Evolutionary conservation across 2,113 vertebrate genomes (phyloP).

Genomic region (Tetraodon nigroviridis): DNA sequence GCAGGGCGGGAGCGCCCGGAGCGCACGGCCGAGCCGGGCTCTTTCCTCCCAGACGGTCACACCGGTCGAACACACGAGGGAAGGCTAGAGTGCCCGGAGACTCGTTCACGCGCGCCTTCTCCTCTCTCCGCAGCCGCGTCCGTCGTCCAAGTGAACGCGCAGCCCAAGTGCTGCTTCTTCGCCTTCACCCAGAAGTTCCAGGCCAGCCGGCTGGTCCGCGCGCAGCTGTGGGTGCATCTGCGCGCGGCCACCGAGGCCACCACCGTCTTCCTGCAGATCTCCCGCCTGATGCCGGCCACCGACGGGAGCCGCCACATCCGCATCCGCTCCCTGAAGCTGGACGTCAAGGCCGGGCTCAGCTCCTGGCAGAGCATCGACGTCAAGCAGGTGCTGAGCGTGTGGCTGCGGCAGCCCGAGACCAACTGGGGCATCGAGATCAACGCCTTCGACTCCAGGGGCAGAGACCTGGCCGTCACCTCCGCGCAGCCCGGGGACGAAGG

Average conservation of each 20-base stretch:
- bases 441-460: constrained; percentile 87
- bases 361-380: constrained; percentile 98
- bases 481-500: constrained; percentile 88
- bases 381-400: constrained; percentile 92
- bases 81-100: too few relatives aligned
- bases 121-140: constrained; percentile 81
- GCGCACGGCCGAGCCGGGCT: too few relatives aligned
- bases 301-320: constrained; percentile 85
- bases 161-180: constrained; percentile 95
- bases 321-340: constrained; percentile 95
- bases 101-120: constrained; percentile 6
- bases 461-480: constrained; percentile 88
- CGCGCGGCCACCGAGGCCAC: constrained; percentile 82
- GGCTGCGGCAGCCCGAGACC: constrained; percentile 97
- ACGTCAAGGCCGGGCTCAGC: constrained; percentile 86
- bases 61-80: too few relatives aligned
- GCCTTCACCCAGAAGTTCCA: constrained; percentile 91
- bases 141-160: constrained; percentile 81
- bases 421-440: constrained; percentile 98
- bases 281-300: constrained; percentile 86
- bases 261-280: constrained; percentile 94
- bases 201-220: constrained; percentile 86
- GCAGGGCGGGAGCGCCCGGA: background rate
- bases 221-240: constrained; percentile 96
- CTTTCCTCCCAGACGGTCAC: too few relatives aligned